These are phyloP conservation scores for Scaeva pyrastri DNA, from an alignment of 2,888 invertebrate genomes.

Conservation along the genomic window DNA sequence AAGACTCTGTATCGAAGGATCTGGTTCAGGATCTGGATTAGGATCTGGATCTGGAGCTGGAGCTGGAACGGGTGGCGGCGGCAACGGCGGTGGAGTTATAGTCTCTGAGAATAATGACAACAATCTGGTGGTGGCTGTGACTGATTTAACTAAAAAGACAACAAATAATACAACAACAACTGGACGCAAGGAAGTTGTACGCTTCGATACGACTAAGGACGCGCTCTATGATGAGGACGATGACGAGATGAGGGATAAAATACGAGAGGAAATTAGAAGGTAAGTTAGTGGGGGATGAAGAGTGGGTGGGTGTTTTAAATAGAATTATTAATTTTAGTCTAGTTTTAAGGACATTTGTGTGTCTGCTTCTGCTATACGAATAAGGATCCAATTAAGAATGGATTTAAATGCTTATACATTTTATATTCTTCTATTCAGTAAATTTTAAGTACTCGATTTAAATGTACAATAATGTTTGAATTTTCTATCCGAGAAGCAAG, in stretches of 20 bases:
- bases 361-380: too few relatives aligned
- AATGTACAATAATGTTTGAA: too few relatives aligned
- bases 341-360: background rate
- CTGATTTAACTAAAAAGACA: slow-evolving; percentile 51
- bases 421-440: too few relatives aligned
- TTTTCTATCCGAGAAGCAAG: too few relatives aligned
- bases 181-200: slow-evolving; percentile 68
- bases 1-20: slow-evolving; percentile 64
- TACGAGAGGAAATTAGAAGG: slow-evolving; percentile 74
- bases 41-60: too few relatives aligned
- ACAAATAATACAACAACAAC: background rate
- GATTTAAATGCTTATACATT: too few relatives aligned
- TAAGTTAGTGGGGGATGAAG: slow-evolving; percentile 6
- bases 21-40: too few relatives aligned
- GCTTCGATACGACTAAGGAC: slow-evolving; percentile 68
- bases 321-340: slow-evolving; percentile 4
- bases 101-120: slow-evolving; percentile 66
- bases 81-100: slow-evolving; percentile 47
- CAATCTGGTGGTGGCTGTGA: slow-evolving; percentile 58
- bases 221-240: slow-evolving; percentile 68
- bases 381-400: too few relatives aligned
- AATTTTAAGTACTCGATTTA: too few relatives aligned
- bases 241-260: slow-evolving; percentile 74
- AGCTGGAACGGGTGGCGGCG: background rate
- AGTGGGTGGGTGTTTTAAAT: background rate